Evolutionary conservation across 1,140 invertebrate genomes (phyloP).

Genomic region (Brachionus plicatilis): DNA sequence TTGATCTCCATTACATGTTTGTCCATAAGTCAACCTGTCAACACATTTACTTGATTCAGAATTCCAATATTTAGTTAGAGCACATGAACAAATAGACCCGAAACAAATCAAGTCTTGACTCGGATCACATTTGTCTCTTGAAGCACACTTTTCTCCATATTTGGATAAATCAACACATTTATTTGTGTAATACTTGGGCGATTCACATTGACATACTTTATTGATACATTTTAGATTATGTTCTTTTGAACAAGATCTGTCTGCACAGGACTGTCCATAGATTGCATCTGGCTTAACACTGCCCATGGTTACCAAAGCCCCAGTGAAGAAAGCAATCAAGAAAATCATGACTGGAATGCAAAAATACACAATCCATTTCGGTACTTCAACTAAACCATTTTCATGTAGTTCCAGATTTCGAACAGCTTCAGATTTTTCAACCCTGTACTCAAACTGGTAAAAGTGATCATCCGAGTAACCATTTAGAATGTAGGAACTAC

Average conservation of each 20-base stretch:
- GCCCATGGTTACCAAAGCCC: neutral
- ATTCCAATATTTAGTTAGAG: neutral
- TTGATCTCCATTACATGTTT: neutral
- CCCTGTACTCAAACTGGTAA: conserved; percentile 2
- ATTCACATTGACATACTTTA: neutral
- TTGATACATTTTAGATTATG: neutral
- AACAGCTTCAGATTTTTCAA: neutral
- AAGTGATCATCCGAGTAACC: neutral
- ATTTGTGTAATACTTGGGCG: conserved; percentile 18
- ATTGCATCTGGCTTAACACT: neutral
- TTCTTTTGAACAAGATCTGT: neutral
- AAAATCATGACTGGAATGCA: neutral
- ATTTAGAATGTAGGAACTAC: neutral
- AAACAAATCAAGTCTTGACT: neutral
- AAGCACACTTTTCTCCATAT: neutral
- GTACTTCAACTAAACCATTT: neutral
- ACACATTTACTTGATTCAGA: neutral
- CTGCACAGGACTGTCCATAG: neutral
- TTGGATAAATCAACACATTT: conserved; percentile 15
- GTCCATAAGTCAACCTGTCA: neutral
- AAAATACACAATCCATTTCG: neutral
- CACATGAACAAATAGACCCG: neutral
- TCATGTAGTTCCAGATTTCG: neutral
- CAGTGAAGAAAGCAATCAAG: neutral
- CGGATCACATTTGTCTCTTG: neutral